phyloP scores from a whole-genome alignment of 2,888 invertebrate species.

The Tachina lurida region DNA sequence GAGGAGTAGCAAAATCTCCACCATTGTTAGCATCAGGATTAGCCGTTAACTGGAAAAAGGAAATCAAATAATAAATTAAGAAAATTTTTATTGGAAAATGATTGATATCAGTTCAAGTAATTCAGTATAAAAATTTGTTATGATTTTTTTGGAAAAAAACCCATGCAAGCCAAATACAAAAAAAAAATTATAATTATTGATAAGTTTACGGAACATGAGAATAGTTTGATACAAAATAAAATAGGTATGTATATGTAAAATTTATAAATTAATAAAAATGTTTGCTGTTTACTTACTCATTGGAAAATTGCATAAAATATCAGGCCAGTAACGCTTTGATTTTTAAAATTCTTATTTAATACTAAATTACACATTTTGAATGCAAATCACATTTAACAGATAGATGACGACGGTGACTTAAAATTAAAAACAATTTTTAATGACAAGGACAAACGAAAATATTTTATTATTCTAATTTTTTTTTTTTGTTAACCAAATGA shows the following conservation, averaged over 20 bases:
- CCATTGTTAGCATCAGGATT: slow-evolving; percentile 31
- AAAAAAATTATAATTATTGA: slow-evolving; percentile 28
- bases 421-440: slow-evolving; percentile 29
- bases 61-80: slow-evolving; percentile 5
- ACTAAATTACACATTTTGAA: slow-evolving; percentile 67
- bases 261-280: neutral
- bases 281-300: slow-evolving; percentile 65
- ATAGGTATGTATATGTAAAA: slow-evolving; percentile 19
- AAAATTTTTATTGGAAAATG: neutral
- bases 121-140: slow-evolving; percentile 12
- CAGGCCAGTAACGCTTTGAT: slow-evolving; percentile 52
- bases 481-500: slow-evolving; percentile 17
- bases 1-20: slow-evolving; percentile 30
- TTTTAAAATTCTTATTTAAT: slow-evolving; percentile 51
- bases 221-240: slow-evolving; percentile 39
- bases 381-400: slow-evolving; percentile 67
- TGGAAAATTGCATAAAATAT: slow-evolving; percentile 40
- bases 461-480: neutral
- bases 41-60: slow-evolving; percentile 40
- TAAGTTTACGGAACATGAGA: slow-evolving; percentile 19
- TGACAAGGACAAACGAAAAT: slow-evolving; percentile 56
- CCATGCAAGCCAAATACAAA: slow-evolving; percentile 53
- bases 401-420: slow-evolving; percentile 54
- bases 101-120: neutral
- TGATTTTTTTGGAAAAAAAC: slow-evolving; percentile 43